phyloP scores from a whole-genome alignment of 2,113 vertebrate species.

The Thamnophis sirtalis region DNA sequence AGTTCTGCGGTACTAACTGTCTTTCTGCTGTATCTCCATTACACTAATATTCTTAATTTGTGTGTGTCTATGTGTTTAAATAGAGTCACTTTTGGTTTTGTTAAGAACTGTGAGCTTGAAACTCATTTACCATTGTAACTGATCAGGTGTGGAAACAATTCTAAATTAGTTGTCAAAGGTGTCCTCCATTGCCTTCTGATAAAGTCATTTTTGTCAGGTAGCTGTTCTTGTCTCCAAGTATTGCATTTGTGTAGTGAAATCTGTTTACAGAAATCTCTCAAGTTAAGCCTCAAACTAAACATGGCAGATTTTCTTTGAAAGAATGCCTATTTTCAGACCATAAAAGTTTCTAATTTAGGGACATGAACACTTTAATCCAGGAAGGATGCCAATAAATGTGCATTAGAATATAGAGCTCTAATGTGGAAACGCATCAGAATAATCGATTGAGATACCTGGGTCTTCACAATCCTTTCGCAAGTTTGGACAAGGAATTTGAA shows the following conservation, averaged over 20 bases:
- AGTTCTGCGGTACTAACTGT: conserved; percentile 67
- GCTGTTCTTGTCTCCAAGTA: background rate
- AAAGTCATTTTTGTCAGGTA: conserved; percentile 30
- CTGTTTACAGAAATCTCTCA: background rate
- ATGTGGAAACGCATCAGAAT: conserved; percentile 2
- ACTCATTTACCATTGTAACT: conserved; percentile 74
- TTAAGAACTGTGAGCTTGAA: conserved; percentile 65
- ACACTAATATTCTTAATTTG: conserved; percentile 52
- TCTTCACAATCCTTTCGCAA: conserved; percentile 51
- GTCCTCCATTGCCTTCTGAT: conserved; percentile 50
- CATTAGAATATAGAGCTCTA: conserved; percentile 4
- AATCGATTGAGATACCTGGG: conserved; percentile 37
- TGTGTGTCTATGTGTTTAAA: conserved; percentile 42
- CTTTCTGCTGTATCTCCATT: conserved; percentile 50
- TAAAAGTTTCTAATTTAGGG: background rate
- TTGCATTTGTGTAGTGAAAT: conserved; percentile 6
- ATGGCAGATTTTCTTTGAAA: background rate
- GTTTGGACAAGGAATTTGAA: background rate
- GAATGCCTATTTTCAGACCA: background rate
- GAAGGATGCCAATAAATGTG: conserved; percentile 3
- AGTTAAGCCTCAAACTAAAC: background rate
- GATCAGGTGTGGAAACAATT: conserved; percentile 52
- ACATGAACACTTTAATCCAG: conserved; percentile 14
- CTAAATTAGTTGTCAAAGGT: conserved; percentile 41
- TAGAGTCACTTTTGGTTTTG: conserved; percentile 55